A percentile compares a stretch with the other conserved stretches of the same genome.
Evolutionary conservation across 2,888 invertebrate species (phyloP).

Genomic region (Thyatira batis): DNA sequence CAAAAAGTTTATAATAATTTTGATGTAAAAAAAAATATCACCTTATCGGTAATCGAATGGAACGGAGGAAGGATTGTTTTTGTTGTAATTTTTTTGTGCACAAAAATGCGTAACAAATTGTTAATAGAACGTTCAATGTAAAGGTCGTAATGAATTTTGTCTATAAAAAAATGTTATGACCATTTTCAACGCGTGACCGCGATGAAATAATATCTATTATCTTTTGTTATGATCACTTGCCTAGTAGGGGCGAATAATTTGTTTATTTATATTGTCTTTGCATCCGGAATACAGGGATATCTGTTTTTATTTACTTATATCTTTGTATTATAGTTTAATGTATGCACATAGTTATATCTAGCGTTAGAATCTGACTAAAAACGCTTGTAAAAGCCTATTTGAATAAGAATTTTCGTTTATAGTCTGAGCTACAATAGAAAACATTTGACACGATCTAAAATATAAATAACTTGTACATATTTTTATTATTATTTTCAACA

Average conservation of each 20-base stretch:
- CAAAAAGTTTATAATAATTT: neutral
- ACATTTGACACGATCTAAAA: too few relatives aligned
- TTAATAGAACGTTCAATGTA: slow-evolving; percentile 12
- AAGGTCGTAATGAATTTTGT: slow-evolving; percentile 20
- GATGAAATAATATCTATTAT: neutral
- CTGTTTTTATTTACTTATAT: too few relatives aligned
- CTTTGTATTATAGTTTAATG: too few relatives aligned
- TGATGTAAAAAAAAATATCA: slow-evolving; percentile 11
- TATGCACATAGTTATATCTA: too few relatives aligned
- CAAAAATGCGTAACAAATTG: slow-evolving; percentile 15
- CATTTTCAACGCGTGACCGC: slow-evolving; percentile 6
- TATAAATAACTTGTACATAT: too few relatives aligned
- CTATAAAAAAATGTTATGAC: slow-evolving; percentile 7
- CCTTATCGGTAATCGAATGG: slow-evolving; percentile 8
- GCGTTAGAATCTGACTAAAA: too few relatives aligned
- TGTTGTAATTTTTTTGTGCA: slow-evolving; percentile 1
- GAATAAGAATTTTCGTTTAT: too few relatives aligned
- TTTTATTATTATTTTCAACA: too few relatives aligned
- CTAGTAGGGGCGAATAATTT: neutral
- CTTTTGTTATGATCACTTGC: neutral
- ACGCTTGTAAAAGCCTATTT: too few relatives aligned
- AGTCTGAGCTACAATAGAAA: too few relatives aligned
- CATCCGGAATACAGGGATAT: neutral
- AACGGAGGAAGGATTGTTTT: slow-evolving; percentile 4
- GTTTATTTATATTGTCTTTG: neutral